Base-by-base conservation (phyloP, 2,888 invertebrate genomes). In the Resseliella maxima region DNA sequence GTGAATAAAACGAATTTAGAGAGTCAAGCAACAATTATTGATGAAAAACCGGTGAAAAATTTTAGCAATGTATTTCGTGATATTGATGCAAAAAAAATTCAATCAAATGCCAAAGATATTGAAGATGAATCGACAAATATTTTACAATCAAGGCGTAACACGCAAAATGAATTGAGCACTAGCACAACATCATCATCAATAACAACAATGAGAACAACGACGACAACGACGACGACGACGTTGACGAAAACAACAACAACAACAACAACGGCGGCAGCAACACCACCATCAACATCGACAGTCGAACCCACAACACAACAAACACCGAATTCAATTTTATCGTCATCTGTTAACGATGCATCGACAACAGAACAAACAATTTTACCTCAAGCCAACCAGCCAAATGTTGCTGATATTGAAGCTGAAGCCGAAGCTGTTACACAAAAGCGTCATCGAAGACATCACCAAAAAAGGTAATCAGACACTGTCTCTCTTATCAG, bases 41-140 rank as follows among this genome's bases (percentile, higher is more conserved):
- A 83, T 85, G 85, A 46, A 31, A 85, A 85, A 27, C 85, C 46
- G 8, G 31, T 31, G 18, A 85, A 85, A 85, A 85, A 85, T 85
- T 18, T 46, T 31, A 45, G 27, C 46, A 27, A 46, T 21, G 31
- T 46, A 85, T 45, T 85, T 46, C 86, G 85, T 86, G 36, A 86
- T 41, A 85, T 86, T 86, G 91, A 91, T 88, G 88, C 89, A 35
- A 90, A 90, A 15, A 91, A 91, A 89, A 91, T 91, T 86, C 91
- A 91, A 88, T 91, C 91, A 86, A 90, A 91, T 87, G 91, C 90
- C 81, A 91, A 91, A 89, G 91, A 91, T 88, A 91, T 91, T 86
- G 90, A 90, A 88, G 90, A 90, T 87, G 90, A 91, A 89, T 90
- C 90, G 50, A 90, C 91, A 86, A 90, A 91, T 87, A 91, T 91